These are phyloP conservation scores for Notolepis coatsorum DNA, from an alignment of 2,797 vertebrate species.

Conservation along the genomic window DNA sequence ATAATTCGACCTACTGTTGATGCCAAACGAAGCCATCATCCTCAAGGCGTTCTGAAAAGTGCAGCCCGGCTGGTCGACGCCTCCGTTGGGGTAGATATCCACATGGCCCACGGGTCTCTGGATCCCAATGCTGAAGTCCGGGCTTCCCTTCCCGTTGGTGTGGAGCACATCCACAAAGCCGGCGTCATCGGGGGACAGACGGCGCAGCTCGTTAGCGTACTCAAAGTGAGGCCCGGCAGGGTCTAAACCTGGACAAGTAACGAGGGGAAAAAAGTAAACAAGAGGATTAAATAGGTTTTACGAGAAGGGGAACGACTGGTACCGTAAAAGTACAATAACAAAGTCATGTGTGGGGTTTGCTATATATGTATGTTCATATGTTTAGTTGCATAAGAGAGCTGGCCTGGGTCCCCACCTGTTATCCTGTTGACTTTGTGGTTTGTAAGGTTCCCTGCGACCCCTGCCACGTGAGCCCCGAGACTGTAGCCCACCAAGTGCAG, in stretches of 20 bases:
- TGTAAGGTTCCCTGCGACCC: constrained; percentile 86
- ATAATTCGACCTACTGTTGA: constrained; percentile 90
- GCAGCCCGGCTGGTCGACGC: constrained; percentile 95
- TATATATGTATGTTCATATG: background rate
- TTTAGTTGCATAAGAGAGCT: background rate
- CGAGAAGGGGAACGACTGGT: background rate
- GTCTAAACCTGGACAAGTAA: constrained; percentile 79
- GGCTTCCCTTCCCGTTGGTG: constrained; percentile 94
- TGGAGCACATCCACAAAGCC: constrained; percentile 94
- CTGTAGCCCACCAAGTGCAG: constrained; percentile 89
- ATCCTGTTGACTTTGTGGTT: constrained; percentile 88
- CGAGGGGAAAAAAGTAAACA: background rate
- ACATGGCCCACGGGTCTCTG: constrained; percentile 95
- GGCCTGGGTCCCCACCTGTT: constrained; percentile 82
- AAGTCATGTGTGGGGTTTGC: background rate
- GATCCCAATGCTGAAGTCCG: constrained; percentile 95
- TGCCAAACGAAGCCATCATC: constrained; percentile 88
- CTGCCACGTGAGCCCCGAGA: constrained; percentile 89
- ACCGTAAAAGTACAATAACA: background rate
- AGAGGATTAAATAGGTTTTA: background rate
- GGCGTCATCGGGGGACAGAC: constrained; percentile 87
- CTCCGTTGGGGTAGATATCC: constrained; percentile 97
- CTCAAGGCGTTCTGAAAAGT: constrained; percentile 90
- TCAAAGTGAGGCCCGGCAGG: constrained; percentile 90
- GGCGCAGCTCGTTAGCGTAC: constrained; percentile 80